Conservation (phyloP, 2,797 vertebrate species). For the Lophotriccus pileatus region DNA sequence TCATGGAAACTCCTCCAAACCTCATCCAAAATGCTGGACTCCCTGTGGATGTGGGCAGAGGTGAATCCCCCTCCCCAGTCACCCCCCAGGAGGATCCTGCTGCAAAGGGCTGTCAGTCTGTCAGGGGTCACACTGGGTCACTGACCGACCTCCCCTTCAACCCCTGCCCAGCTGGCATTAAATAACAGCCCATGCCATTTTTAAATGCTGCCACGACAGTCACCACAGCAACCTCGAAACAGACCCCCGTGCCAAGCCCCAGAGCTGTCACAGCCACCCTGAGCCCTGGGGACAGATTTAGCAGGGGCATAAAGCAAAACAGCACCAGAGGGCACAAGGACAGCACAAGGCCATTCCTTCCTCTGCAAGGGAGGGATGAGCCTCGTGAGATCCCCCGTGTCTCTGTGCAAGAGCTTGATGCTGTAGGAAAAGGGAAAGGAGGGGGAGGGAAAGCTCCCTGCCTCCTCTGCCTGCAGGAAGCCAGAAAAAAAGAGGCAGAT, state of each 20-base stretch:
- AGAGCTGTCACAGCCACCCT: background rate
- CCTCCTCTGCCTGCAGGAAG: background rate
- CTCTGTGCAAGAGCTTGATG: background rate
- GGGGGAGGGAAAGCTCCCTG: background rate
- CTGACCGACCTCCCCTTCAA: background rate
- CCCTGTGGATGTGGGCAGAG: background rate
- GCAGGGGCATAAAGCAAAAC: background rate
- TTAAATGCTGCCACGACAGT: constrained; percentile 8
- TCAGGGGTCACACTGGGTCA: accelerated
- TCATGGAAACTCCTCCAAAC: background rate
- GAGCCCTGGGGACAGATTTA: background rate
- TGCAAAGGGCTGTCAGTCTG: background rate
- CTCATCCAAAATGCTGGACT: background rate
- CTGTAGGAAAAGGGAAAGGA: background rate
- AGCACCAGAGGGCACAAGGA: background rate
- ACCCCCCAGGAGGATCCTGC: accelerated
- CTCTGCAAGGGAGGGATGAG: background rate
- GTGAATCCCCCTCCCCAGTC: background rate
- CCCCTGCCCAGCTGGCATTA: background rate
- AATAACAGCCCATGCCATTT: constrained; percentile 19
- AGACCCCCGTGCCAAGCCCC: background rate
- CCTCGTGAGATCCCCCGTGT: accelerated
- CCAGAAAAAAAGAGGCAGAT: background rate
- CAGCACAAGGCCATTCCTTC: background rate
- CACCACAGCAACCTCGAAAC: background rate